Base-by-base conservation (phyloP, 2,113 vertebrate genomes). In the Excalfactoria chinensis region DNA sequence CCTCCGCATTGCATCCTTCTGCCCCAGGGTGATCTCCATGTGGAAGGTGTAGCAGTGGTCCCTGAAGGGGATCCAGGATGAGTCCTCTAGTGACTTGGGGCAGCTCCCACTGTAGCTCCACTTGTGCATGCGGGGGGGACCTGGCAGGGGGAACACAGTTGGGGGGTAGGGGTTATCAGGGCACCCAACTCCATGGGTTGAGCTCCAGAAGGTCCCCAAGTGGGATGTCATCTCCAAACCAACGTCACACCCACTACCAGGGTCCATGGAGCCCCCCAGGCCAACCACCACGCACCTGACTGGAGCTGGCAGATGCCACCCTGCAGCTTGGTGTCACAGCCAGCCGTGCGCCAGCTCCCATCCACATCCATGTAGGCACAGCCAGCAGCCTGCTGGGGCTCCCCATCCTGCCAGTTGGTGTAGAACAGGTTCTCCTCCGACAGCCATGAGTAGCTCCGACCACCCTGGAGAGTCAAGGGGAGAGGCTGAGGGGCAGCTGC, bases 11-110 rank as follows among this genome's bases (percentile, higher is more conserved):
- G 99, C 99, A 0, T 99, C 99, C 41, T 99, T 98, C 95, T 98
- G 98, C 43, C 98, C 97, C 75, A 97, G 93, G 9, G 98, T 97
- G 76, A 97, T 97, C 91, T 99, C 98, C 97, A 99, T 98, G 97
- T 99, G 98, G 96, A 99, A 99, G 35, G 99, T 98, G 82, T 99
- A 99, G 84, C 99, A 99, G 90, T 99, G 95, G 91, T 99, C 98
- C 88, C 99, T 98, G 96, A 99, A 99, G 26, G 99, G 97, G 78
- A 99, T 97, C 99, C 99, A 99, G 1, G 98, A 96, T 0, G 99
- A 99, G 76, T 98, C 98, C 1, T 98, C 98, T 89, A 99, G 51
- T 0, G 98, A 95, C 67, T 98, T 98, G 11, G 99, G 99, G 83
- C 99, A 99, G 76, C 98, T 98, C 64, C 99, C 99, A 0, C 97